Evolutionary conservation across 2,113 vertebrate species (phyloP), one percentile per base, ranked within the genome.

Genomic region (Odontophorus gujanensis): DNA sequence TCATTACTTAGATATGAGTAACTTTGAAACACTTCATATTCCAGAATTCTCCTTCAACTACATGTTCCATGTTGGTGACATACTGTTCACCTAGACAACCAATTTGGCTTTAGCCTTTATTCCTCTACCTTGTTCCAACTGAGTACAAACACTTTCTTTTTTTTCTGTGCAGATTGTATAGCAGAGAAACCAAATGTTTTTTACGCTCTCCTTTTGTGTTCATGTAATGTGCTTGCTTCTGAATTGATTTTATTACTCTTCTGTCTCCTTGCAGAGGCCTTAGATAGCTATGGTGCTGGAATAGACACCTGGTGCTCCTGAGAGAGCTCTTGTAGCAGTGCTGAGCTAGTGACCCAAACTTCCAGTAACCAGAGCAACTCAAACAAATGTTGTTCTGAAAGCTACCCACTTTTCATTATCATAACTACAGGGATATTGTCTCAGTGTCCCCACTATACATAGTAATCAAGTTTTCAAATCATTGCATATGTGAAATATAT

Each of bases 401-500:
- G 6, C 11, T 74, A 78, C 21, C 74, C 38, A 3, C 47, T 79
- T 25, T 58, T 78, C 77, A 47, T 36, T 17, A 6, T n/a, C 55
- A 74, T 9, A 82, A 16, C 18, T 11, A 57, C 34, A 17, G 57
- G 7, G 86, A 59, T 26, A 43, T 43, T 65, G 18, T 82, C 13
- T 76, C 19, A 59, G 30, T 48, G 13, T 76, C 43, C 24, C 58
- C 9, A 17, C 21, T 58, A 6, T 34, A 43, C 10, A 38, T 4
- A 48, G 43, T n/a, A 14, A 7, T 62, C 30, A 6, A 50, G 10
- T 14, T 7, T 48, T 84, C 5, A 75, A 84, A 71, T 36, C n/a
- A 50, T 10, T n/a, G 26, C 3, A 24, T 0, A 0, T 13, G 6
- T 26, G n/a, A 66, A 83, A 19, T 43, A 36, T 51, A 40, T 11